phyloP scores from a whole-genome alignment of 2,888 invertebrate species.

The Tupiocoris notatus region DNA sequence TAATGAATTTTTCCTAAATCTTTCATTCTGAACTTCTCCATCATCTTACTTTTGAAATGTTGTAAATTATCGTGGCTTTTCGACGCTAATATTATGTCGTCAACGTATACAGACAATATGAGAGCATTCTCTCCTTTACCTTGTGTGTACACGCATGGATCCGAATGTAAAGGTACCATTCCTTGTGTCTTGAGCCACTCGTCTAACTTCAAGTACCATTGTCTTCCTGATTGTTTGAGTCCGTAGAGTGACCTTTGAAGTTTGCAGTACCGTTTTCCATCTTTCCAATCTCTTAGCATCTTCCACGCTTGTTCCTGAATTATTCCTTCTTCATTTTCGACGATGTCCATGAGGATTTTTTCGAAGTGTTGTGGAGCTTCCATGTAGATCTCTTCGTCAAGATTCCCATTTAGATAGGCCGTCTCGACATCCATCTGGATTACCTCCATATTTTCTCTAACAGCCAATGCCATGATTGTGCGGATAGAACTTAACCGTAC shows the following conservation, averaged over 20 bases:
- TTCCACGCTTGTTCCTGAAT: neutral
- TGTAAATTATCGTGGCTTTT: neutral
- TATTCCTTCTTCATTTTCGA: neutral
- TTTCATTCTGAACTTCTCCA: conserved; percentile 23
- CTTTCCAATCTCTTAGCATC: neutral
- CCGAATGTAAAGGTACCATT: conserved; percentile 14
- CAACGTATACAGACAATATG: neutral
- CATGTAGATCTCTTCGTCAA: neutral
- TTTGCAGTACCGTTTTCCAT: too few species aligned
- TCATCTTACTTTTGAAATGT: neutral
- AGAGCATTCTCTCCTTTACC: neutral
- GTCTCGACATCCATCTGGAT: neutral
- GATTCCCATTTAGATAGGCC: conserved; percentile 8
- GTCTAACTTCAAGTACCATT: conserved; percentile 8
- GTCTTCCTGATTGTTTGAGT: neutral
- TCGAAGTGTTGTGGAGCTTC: neutral
- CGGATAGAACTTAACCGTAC: conserved; percentile 2
- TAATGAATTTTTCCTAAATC: neutral
- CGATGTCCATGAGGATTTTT: neutral
- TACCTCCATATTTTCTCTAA: neutral
- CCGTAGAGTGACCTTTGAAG: neutral
- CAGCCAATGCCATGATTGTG: neutral
- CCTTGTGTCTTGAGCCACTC: neutral
- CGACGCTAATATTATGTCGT: neutral
- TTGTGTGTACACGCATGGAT: conserved; percentile 19